Conservation (phyloP, 2,888 invertebrate genomes). For the Drosophila borealis region DNA sequence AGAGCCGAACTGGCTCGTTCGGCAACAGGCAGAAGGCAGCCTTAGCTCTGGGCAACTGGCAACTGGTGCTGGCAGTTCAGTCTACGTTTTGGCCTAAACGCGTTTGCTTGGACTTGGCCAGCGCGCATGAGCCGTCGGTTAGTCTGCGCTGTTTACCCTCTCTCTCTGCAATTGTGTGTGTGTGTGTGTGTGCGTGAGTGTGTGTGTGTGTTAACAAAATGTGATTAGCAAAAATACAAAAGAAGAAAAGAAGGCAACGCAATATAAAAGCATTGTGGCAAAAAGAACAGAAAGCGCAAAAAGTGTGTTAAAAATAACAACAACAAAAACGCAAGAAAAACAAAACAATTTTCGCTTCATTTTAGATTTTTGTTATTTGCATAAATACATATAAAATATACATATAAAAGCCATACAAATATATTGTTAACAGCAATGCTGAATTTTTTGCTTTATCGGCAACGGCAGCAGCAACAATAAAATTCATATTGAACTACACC, state of each 20-base stretch:
- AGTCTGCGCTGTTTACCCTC: conserved; percentile 42
- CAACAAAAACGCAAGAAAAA: conserved; percentile 5
- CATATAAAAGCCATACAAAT: conserved; percentile 25
- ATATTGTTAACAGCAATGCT: conserved; percentile 61
- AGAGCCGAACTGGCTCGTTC: conserved; percentile 4
- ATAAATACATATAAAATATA: conserved; percentile 16
- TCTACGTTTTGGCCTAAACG: conserved; percentile 82
- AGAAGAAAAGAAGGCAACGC: conserved; percentile 66
- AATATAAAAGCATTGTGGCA: conserved; percentile 60
- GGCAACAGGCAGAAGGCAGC: conserved; percentile 23
- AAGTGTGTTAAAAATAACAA: conserved; percentile 52
- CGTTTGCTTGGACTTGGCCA: conserved; percentile 75
- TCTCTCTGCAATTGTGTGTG: conserved; percentile 19
- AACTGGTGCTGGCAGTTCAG: conserved; percentile 61
- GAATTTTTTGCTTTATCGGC: conserved; percentile 73
- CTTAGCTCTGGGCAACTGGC: conserved; percentile 11
- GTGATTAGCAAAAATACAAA: conserved; percentile 81
- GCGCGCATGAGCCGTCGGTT: conserved; percentile 67
- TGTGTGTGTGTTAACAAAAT: conserved; percentile 75
- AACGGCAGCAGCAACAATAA: conserved; percentile 62
- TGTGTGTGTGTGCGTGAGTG: conserved; percentile 24
- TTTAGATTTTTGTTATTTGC: conserved; percentile 15
- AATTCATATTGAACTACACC: conserved; percentile 73
- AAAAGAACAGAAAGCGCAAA: conserved; percentile 56
- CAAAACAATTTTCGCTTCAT: conserved; percentile 35